Base-by-base conservation (phyloP, 2,797 vertebrate genomes). In the Alfaro cultratus region DNA sequence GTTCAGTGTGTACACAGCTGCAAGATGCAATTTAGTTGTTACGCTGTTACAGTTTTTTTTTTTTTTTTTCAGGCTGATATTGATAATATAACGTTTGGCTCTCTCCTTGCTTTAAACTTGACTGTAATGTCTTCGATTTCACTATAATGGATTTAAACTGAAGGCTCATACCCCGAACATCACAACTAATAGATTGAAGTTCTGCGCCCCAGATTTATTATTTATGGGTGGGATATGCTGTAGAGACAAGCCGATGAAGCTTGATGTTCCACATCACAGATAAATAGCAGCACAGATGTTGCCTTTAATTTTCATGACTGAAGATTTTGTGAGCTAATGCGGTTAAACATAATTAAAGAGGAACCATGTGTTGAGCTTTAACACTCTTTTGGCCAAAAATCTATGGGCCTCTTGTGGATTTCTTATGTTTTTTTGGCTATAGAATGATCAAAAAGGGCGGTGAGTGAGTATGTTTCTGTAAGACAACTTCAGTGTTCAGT, bases 141-240 rank as follows among this genome's bases (percentile, higher is more conserved):
- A 70, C 23, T 70, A 3, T 70, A 43, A n/a, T 5, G 1, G 39
- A 70, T 70, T n/a, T 70, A 43, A 43, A 70, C 39, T 43, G 23
- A n/a, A 70, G 39, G 39, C 11, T 70, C 9, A n/a, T 71, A 26
- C 41, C 26, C 26, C 29, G 26, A n/a, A 41, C 41, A 71, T 45
- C 41, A 45, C 43, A 71, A 43, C 68, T 71, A 71, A 71, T 45
- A 71, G 68, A 45, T 71, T 45, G 45, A 26, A 23, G 68, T 71
- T 70, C 39, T 71, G 68, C 41, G 4, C 68, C 68, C 68, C 41
- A 18, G 68, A 45, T 45, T 45, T 45, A 71, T 71, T 71, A 45
- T 71, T 71, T 29, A 71, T 71, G 41, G 41, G 5, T 7, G 12
- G 41, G 41, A 45, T 26, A 16, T 71, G n/a, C 68, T 71, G 3